Evolutionary conservation across 2,888 invertebrate genomes (phyloP), one percentile per base, ranked within the genome.

Genomic region (Hydroisotoma schaefferi): DNA sequence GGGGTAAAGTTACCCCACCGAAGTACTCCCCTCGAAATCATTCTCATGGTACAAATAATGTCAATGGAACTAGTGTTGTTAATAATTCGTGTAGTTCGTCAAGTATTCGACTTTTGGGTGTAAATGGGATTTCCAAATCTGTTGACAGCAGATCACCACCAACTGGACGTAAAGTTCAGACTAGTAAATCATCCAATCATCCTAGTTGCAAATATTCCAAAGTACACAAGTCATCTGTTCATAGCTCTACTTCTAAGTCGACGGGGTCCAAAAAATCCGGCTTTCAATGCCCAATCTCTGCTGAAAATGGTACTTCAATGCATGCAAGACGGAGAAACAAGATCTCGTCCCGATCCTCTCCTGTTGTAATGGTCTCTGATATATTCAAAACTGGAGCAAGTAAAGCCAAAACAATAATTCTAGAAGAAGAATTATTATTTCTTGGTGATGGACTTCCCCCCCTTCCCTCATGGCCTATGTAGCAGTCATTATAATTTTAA

Each of bases 371-470:
- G 28, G 61, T 70, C 8, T 53, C 68, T 2, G 68, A 70, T 57
- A 61, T 71, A 43, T 60, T 61, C 12, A 67, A 57, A 49, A 53
- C 51, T 48, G 46, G 60, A 37, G 58, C 47, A 29, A 44, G 44
- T 22, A 63, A 66, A 53, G 51, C 58, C 55, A 60, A 65, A 63
- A 48, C 54, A 29, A 40, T 53, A 52, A 57, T 59, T 55, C 61
- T 57, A 59, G 63, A 63, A 3, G 68, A 70, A 51, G 68, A 70
- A 18, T 47, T 63, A 22, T 47, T 71, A 15, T 71, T 71, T 57
- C 33, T 60, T 10, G 57, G 67, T 40, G 67, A 70, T 40, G 62
- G 61, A 48, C 61, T 70, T 56, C 70, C 70, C 49, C 66, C 70
- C 12, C 51, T 68, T 48, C 68, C 68, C 29, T 65, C 62, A 8